Conservation (phyloP, 2,888 invertebrate genomes). For the Eugnorisma glareosa region DNA sequence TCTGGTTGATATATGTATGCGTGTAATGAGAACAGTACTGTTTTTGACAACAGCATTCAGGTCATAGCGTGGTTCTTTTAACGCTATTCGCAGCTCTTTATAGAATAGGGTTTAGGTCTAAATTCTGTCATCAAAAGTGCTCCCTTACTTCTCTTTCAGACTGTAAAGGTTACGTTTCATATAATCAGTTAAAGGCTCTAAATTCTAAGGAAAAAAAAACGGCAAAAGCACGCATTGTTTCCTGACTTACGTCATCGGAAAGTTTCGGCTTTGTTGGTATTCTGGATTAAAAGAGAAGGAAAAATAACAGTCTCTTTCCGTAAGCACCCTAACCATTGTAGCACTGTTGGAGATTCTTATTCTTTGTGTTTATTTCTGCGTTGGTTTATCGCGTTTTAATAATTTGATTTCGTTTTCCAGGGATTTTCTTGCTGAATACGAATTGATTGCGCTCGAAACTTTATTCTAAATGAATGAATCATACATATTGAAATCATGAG, state of each 20-base stretch:
- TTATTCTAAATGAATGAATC: background rate
- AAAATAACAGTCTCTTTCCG: background rate
- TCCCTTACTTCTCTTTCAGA: background rate
- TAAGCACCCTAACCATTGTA: background rate
- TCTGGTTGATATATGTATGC: background rate
- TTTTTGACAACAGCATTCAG: background rate
- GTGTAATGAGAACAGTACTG: background rate
- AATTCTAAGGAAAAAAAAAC: background rate
- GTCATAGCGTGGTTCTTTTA: background rate
- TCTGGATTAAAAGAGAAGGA: background rate
- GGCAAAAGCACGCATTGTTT: background rate
- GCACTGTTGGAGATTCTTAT: slow-evolving; percentile 20
- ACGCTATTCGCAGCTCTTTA: background rate
- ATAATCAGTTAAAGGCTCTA: background rate
- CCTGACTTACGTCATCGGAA: background rate
- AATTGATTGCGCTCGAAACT: background rate
- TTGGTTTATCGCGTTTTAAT: slow-evolving; percentile 3
- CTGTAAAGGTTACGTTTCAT: background rate
- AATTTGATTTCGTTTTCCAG: background rate
- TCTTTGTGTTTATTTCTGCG: slow-evolving; percentile 20
- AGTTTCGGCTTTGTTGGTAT: background rate
- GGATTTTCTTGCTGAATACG: background rate
- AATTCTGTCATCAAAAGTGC: background rate
- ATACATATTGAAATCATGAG: background rate
- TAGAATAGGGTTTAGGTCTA: background rate